These are phyloP conservation scores for Myiozetetes cayanensis DNA, from an alignment of 2,113 vertebrate species.

Conservation along the genomic window DNA sequence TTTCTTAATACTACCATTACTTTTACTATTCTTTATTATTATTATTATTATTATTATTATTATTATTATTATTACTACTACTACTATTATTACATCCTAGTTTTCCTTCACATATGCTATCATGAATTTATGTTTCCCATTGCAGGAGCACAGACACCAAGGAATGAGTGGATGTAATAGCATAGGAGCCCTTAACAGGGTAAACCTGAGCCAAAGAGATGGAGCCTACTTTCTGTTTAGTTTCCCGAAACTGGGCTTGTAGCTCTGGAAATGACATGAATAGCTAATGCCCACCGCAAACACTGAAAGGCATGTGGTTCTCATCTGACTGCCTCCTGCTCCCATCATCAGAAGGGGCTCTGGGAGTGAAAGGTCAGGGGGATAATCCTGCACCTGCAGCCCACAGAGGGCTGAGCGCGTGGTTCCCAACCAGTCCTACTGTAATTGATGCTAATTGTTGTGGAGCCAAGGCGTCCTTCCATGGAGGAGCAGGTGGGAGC, in stretches of 20 bases:
- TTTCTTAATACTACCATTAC: background rate
- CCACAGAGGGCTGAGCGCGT: background rate
- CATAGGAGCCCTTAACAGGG: background rate
- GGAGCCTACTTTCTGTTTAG: background rate
- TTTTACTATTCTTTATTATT: background rate
- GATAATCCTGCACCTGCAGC: conserved; percentile 77
- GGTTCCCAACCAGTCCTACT: background rate
- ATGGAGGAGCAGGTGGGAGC: conserved; percentile 65
- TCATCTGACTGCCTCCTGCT: conserved; percentile 26
- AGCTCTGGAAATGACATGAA: background rate
- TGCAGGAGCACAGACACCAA: background rate
- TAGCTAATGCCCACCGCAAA: background rate
- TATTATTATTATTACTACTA: background rate
- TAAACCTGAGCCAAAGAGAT: background rate
- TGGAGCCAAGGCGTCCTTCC: conserved; percentile 59
- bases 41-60: background rate
- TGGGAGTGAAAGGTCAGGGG: conserved; percentile 58
- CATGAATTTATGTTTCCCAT: conserved; percentile 10
- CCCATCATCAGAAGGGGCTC: background rate
- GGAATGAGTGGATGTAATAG: background rate
- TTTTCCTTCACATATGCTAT: conserved; percentile 12
- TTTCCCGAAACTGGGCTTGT: background rate
- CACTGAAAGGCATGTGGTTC: background rate
- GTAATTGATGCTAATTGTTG: conserved; percentile 75
- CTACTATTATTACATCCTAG: background rate